These are phyloP conservation scores for Podocnemis expansa DNA, from an alignment of 2,113 vertebrate genomes.

Conservation along the genomic window DNA sequence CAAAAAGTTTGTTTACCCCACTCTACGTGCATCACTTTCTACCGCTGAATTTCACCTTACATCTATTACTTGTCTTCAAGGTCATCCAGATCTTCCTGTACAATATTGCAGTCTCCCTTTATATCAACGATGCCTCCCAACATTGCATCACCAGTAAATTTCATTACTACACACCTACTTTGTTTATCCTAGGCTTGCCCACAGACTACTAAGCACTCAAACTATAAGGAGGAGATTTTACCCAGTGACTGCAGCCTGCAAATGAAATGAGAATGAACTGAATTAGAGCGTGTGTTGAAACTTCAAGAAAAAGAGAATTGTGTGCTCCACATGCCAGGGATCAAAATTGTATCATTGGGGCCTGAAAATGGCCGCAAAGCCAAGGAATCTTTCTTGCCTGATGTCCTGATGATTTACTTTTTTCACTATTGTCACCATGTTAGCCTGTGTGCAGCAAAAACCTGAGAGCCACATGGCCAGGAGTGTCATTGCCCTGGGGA, in stretches of 20 bases:
- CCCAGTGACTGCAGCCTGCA: neutral
- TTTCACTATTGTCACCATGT: too few species aligned
- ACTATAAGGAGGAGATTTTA: neutral
- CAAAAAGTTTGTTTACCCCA: too few species aligned
- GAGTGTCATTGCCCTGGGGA: too few species aligned
- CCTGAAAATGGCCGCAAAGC: slow-evolving; percentile 40
- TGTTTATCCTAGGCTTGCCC: neutral
- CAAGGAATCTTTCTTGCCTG: slow-evolving; percentile 3
- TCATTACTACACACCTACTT: neutral
- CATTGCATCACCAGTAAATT: too few species aligned
- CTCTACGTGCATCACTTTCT: neutral
- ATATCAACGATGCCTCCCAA: neutral
- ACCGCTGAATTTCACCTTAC: neutral
- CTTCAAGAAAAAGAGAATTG: neutral
- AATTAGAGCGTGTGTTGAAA: slow-evolving; percentile 15
- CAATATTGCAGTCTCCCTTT: neutral
- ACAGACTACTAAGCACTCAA: neutral
- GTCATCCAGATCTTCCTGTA: neutral
- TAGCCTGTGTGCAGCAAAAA: too few species aligned
- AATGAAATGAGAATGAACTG: neutral
- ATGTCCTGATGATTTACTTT: slow-evolving; percentile 52
- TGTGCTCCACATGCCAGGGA: neutral
- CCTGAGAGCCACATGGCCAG: too few species aligned
- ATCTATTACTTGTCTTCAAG: neutral
- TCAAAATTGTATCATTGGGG: slow-evolving; percentile 50